Evolutionary conservation across 2,888 invertebrate species (phyloP).

Genomic region (Apamea anceps): DNA sequence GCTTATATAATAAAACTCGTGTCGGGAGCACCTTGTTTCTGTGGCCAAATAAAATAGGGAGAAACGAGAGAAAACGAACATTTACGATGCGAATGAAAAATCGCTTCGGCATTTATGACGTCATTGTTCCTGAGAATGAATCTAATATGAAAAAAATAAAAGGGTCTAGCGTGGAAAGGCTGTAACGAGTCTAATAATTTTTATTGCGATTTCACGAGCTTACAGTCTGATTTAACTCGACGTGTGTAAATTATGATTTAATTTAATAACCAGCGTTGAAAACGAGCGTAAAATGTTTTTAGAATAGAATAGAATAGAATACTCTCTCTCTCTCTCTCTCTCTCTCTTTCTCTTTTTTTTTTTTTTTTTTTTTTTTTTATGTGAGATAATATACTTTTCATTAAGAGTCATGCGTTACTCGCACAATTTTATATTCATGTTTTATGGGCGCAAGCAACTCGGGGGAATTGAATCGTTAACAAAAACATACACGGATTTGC

Average conservation of each 20-base stretch:
- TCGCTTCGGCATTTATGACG: conserved; percentile 82
- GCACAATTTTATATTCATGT: conserved; percentile 82
- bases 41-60: conserved; percentile 75
- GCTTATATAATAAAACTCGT: conserved; percentile 66
- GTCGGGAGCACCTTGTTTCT: conserved; percentile 74
- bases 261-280: conserved; percentile 87
- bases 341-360: too few species aligned
- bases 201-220: conserved; percentile 87
- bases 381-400: conserved; percentile 88
- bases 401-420: conserved; percentile 85
- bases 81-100: conserved; percentile 84
- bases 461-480: conserved; percentile 77
- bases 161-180: conserved; percentile 76
- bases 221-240: conserved; percentile 86
- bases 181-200: conserved; percentile 85
- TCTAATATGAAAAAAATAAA: conserved; percentile 77
- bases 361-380: too few species aligned
- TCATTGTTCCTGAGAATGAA: conserved; percentile 80
- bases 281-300: conserved; percentile 87
- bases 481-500: conserved; percentile 72
- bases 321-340: too few species aligned
- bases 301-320: too few species aligned
- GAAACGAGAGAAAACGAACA: conserved; percentile 68
- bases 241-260: conserved; percentile 89
- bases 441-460: conserved; percentile 79